phyloP scores from a whole-genome alignment of 2,888 invertebrate species.

The Hirtodrosophila confusa region DNA sequence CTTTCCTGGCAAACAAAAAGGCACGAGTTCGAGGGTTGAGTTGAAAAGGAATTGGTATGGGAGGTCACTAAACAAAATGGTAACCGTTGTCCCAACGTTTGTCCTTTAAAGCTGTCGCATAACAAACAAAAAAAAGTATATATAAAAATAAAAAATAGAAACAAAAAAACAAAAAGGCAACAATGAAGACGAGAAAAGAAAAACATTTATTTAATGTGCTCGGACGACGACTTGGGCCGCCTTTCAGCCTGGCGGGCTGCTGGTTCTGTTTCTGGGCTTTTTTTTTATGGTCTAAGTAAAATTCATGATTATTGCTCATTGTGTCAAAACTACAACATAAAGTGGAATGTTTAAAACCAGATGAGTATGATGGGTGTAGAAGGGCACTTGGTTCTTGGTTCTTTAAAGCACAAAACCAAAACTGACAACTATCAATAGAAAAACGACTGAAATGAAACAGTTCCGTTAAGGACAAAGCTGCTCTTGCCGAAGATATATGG shows the following conservation, averaged over 20 bases:
- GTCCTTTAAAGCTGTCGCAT: slow-evolving; percentile 74
- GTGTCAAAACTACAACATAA: slow-evolving; percentile 80
- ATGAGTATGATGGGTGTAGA: slow-evolving; percentile 62
- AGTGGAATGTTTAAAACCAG: slow-evolving; percentile 80
- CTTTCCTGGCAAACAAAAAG: slow-evolving; percentile 64
- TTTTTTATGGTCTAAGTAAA: slow-evolving; percentile 74
- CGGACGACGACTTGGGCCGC: slow-evolving; percentile 57
- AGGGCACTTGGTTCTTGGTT: slow-evolving; percentile 38
- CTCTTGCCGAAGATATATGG: slow-evolving; percentile 71
- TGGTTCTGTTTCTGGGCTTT: slow-evolving; percentile 16
- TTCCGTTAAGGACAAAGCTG: slow-evolving; percentile 52
- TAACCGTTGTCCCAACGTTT: slow-evolving; percentile 60
- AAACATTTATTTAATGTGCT: slow-evolving; percentile 81
- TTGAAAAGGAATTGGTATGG: slow-evolving; percentile 29
- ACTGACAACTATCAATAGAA: slow-evolving; percentile 67
- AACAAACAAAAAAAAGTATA: slow-evolving; percentile 49
- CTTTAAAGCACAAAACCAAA: slow-evolving; percentile 45
- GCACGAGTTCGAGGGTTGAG: not conserved
- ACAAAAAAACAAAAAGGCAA: slow-evolving; percentile 45
- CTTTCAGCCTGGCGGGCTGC: slow-evolving; percentile 15
- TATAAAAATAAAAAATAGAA: slow-evolving; percentile 27
- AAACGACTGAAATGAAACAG: slow-evolving; percentile 20
- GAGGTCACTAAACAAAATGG: slow-evolving; percentile 72
- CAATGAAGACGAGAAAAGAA: slow-evolving; percentile 65
- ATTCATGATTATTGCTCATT: slow-evolving; percentile 80